phyloP scores from a whole-genome alignment of 2,113 vertebrate species.

The Oenanthe oenanthe region DNA sequence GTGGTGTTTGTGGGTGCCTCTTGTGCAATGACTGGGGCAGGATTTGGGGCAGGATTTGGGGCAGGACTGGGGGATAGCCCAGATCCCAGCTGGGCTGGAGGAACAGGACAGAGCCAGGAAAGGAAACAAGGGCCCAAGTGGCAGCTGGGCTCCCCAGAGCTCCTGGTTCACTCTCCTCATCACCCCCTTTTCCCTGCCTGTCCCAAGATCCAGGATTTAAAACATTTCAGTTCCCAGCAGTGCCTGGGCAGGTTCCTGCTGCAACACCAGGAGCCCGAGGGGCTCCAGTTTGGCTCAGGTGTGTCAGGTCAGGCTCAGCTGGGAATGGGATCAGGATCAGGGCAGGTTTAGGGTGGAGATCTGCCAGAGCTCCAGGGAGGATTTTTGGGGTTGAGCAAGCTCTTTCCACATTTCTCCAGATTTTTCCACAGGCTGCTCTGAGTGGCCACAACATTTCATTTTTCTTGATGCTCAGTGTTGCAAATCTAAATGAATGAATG shows the following conservation, averaged over 20 bases:
- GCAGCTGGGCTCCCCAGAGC: not conserved
- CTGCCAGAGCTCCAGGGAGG: not conserved
- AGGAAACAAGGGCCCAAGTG: not conserved
- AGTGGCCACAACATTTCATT: accelerated
- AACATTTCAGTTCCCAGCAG: not conserved
- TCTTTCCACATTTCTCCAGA: not conserved
- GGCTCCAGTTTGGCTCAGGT: not conserved
- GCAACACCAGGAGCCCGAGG: not conserved
- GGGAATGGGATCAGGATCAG: not conserved
- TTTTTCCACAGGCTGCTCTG: not conserved
- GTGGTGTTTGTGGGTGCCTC: not conserved
- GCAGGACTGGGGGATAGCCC: not conserved
- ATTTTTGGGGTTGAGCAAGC: accelerated
- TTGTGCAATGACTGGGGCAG: not conserved
- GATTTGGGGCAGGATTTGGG: not conserved
- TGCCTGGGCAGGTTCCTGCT: not conserved
- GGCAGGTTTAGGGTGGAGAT: not conserved
- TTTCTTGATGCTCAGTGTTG: not conserved
- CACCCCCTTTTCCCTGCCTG: not conserved
- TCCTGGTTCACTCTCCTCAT: not conserved
- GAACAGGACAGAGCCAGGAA: accelerated
- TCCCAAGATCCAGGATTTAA: not conserved
- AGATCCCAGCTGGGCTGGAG: not conserved
- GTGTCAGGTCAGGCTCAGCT: not conserved
- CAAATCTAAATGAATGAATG: accelerated